phyloP scores from a whole-genome alignment of 2,888 invertebrate species.

The Pinctada fucata region DNA sequence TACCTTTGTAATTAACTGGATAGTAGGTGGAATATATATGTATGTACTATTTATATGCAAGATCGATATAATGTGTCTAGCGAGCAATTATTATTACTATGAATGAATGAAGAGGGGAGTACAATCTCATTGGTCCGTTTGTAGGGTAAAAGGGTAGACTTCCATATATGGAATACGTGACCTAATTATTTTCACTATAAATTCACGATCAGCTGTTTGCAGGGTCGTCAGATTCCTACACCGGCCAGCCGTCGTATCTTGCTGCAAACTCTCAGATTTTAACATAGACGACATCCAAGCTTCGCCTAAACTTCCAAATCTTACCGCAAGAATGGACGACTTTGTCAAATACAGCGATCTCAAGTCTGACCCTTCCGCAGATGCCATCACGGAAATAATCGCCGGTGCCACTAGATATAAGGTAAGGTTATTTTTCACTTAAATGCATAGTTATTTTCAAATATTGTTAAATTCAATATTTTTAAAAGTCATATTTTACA shows the following conservation, averaged over 20 bases:
- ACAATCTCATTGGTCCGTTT: constrained; percentile 27
- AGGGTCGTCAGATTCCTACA: constrained; percentile 32
- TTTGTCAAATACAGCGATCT: constrained; percentile 13
- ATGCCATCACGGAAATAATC: constrained; percentile 39
- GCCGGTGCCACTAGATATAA: constrained; percentile 36
- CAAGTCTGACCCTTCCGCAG: constrained; percentile 39
- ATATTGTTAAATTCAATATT: no score
- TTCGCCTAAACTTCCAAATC: not conserved
- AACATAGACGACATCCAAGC: not conserved
- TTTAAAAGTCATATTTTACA: no score
- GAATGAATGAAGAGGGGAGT: constrained; percentile 5
- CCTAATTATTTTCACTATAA: constrained; percentile 29
- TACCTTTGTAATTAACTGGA: no score
- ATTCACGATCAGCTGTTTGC: constrained; percentile 40
- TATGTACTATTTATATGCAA: no score
- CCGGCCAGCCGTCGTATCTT: constrained; percentile 10
- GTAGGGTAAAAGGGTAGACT: constrained; percentile 34
- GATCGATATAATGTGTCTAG: no score
- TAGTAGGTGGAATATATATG: no score
- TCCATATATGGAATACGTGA: not conserved
- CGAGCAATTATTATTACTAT: not conserved
- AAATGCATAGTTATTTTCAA: no score
- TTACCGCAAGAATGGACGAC: constrained; percentile 23
- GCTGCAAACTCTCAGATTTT: not conserved
- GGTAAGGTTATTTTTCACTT: constrained; percentile 24